phyloP scores from a whole-genome alignment of 2,888 invertebrate genomes.

The Spialia ferax region DNA sequence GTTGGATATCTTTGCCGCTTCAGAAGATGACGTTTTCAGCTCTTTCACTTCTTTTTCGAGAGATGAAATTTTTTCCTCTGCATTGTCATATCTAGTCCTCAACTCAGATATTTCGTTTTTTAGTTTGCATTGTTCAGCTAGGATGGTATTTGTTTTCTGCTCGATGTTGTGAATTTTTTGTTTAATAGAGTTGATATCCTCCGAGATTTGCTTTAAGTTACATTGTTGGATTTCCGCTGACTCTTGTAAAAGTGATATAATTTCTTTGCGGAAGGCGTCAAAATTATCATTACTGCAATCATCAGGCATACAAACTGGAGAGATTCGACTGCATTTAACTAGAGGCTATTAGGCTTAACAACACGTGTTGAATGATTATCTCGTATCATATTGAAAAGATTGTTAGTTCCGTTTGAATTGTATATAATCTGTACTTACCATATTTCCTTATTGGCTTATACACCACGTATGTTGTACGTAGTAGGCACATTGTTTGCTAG shows the following conservation, averaged over 20 bases:
- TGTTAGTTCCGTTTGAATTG: too few species aligned
- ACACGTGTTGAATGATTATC: too few species aligned
- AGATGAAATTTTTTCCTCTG: not conserved
- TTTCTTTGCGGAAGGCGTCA: too few species aligned
- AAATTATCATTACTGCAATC: too few species aligned
- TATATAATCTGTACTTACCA: too few species aligned
- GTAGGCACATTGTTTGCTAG: conserved; percentile 15
- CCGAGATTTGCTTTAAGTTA: too few species aligned
- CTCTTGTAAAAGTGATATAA: too few species aligned
- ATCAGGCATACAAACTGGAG: too few species aligned
- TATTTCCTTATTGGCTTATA: not conserved
- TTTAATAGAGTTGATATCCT: not conserved
- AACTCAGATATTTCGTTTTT: not conserved
- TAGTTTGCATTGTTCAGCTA: not conserved
- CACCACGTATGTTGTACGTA: not conserved
- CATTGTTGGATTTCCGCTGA: too few species aligned
- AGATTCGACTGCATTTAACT: too few species aligned
- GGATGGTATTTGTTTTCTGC: not conserved
- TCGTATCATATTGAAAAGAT: too few species aligned
- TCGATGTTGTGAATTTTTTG: not conserved
- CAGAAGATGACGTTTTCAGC: not conserved
- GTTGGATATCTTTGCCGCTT: not conserved
- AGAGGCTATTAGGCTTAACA: too few species aligned
- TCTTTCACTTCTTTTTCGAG: not conserved
- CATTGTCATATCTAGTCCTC: not conserved